phyloP scores from a whole-genome alignment of 2,888 invertebrate genomes.

The Chymomyza amoena region DNA sequence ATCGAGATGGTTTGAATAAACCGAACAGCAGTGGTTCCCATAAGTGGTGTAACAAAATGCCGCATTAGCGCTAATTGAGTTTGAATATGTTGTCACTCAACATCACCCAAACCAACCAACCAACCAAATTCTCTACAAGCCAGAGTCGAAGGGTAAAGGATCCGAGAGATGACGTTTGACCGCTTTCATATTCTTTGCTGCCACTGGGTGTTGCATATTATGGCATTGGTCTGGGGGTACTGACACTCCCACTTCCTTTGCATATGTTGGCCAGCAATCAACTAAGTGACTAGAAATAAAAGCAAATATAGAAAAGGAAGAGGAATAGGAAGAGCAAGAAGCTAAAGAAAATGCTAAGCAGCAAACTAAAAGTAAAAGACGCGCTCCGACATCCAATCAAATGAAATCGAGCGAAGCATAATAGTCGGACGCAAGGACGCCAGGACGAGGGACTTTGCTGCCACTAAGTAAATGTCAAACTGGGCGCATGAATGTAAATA shows the following conservation, averaged over 20 bases:
- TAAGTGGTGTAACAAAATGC: too few species aligned
- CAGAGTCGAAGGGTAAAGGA: too few species aligned
- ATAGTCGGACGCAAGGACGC: constrained; percentile 11
- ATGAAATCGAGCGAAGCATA: constrained; percentile 61
- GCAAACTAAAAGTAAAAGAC: constrained; percentile 43
- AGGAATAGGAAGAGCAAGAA: neutral
- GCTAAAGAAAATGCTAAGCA: neutral
- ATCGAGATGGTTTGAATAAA: too few species aligned
- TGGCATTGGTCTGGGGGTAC: neutral
- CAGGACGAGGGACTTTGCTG: constrained; percentile 23
- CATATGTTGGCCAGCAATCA: constrained; percentile 44
- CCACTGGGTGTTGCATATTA: neutral
- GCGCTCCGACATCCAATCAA: constrained; percentile 58
- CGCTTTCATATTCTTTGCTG: too few species aligned
- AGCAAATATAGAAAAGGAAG: neutral
- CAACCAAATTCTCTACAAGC: too few species aligned
- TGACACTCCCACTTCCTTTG: neutral
- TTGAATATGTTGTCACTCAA: too few species aligned
- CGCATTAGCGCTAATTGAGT: too few species aligned
- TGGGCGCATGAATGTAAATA: constrained; percentile 45
- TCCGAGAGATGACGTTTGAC: too few species aligned
- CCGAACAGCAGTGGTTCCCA: too few species aligned
- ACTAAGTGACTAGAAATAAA: constrained; percentile 43
- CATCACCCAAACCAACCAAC: too few species aligned
- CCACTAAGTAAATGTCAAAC: constrained; percentile 39